phyloP scores from a whole-genome alignment of 1,140 invertebrate species.

The Bombus vancouverensis region DNA sequence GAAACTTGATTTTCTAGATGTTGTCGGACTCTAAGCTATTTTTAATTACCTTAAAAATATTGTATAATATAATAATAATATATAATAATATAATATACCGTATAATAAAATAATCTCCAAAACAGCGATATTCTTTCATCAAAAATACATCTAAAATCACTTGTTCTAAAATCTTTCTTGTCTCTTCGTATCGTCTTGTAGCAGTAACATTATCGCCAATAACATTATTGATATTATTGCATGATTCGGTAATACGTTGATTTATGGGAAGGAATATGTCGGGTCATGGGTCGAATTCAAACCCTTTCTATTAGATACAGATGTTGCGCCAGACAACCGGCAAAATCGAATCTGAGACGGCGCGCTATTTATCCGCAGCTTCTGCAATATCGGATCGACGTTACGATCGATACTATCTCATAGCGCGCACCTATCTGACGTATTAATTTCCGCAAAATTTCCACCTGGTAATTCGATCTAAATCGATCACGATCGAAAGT shows the following conservation, averaged over 20 bases:
- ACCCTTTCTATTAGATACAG: background rate
- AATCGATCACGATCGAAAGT: constrained; percentile 44
- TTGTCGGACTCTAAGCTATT: too few relatives aligned
- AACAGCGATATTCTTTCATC: too few relatives aligned
- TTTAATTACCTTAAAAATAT: too few relatives aligned
- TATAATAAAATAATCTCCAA: too few relatives aligned
- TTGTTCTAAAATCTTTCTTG: background rate
- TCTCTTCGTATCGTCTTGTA: background rate
- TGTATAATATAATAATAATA: too few relatives aligned
- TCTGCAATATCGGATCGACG: constrained; percentile 34
- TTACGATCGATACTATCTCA: constrained; percentile 26
- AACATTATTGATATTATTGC: background rate
- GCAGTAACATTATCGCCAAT: background rate
- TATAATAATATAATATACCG: too few relatives aligned
- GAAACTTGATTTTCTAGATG: too few relatives aligned
- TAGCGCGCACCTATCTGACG: constrained; percentile 8
- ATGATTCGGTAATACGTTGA: background rate
- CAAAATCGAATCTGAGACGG: constrained; percentile 30
- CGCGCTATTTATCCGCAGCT: constrained; percentile 16
- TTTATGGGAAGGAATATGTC: background rate
- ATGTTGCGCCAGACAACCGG: constrained; percentile 3
- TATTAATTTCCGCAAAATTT: constrained; percentile 51
- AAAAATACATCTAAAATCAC: background rate
- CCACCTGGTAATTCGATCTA: constrained; percentile 40
- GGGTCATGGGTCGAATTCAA: background rate